Evolutionary conservation across 1,140 invertebrate genomes (phyloP), one percentile per base, ranked within the genome.

Genomic region (Heliothis subflexa): DNA sequence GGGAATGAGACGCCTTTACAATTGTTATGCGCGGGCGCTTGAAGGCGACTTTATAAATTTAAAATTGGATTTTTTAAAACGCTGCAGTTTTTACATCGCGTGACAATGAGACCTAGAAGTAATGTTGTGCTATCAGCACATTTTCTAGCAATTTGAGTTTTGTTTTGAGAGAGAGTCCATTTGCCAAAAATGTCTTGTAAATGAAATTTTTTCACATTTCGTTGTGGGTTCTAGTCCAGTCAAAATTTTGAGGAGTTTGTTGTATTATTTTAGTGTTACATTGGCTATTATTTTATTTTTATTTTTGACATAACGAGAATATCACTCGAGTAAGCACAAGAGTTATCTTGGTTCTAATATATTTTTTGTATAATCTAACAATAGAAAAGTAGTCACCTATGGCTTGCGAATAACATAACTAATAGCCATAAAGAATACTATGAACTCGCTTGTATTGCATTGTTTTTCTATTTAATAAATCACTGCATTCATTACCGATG

Each of bases 351-450:
- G 83, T 91, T 78, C 71, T 81, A 79, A 72, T 89, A 87, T 89
- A 91, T 85, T 83, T 92, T 89, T 91, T 86, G 81, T 91, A 89
- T 89, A 84, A 86, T 92, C 91, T 94, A 93, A 94, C 92, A 90
- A 88, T 94, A 94, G 90, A 78, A 75, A 78, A 85, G 80, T 93
- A 93, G 89, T 86, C 84, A 90, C 85, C 88, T 90, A 91, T 93
- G 93, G 93, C 93, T 94, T 94, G 92, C 93, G 62, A 94, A 93
- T 94, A 94, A 94, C 93, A 91, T 86, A 90, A 92, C 91, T 94
- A 93, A 94, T 92, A 83, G 91, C 92, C 92, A 91, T 89, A 88
- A 89, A 87, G 84, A 89, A 89, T 89, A 90, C 87, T 91, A 90
- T 90, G 83, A 92, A 91, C 75, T 91, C 86, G 92, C 92, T 94